Base-by-base conservation (phyloP, 2,113 vertebrate species). In the Vidua macroura region DNA sequence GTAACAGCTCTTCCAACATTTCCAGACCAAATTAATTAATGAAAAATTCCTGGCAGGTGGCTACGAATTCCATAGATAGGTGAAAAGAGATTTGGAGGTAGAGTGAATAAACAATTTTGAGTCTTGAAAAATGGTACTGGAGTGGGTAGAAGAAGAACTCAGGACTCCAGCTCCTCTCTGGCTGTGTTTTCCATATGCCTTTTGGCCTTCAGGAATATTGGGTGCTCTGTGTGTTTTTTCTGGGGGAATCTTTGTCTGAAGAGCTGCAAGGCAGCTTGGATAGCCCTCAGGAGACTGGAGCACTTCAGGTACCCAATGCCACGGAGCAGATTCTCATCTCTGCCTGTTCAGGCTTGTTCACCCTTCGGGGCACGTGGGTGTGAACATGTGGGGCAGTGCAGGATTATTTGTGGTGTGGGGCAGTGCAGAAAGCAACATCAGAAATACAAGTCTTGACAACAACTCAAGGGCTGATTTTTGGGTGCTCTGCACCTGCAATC, bases 301-400 rank as follows among this genome's bases (percentile, higher is more conserved):
- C 60, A 81, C 31, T 83, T 80, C 8, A 73, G 39, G 27, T 39
- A 63, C 35, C 72, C 74, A 60, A 4, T 37, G 75, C 63, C 70
- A 90, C 0, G 14, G 68, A 74, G 76, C 46, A 90, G 96, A 95
- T 95, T 55, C 35, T 77, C 69, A 86, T 95, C 91, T 88, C 60
- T 90, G 86, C 94, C 68, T 96, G 90, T 81, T 70, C 30, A 78
- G 91, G 88, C 96, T 78, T 95, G 92, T 8, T 93, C 43, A 22
- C 35, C 73, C 92, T 90, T 80, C 0, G 0, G 88, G 86, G 67
- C 80, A 20, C 0, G 1, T 51, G 69, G 56, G 27, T 92, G 82
- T 82, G 70, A 58, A 41, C 0, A 2, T 80, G 92, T 79, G 79
- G 93, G 85, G 83, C 88, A 92, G 86, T 14, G n/a, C 59, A 73